These are phyloP conservation scores for Erythrolamprus reginae DNA, from an alignment of 2,113 vertebrate genomes.

Conservation along the genomic window DNA sequence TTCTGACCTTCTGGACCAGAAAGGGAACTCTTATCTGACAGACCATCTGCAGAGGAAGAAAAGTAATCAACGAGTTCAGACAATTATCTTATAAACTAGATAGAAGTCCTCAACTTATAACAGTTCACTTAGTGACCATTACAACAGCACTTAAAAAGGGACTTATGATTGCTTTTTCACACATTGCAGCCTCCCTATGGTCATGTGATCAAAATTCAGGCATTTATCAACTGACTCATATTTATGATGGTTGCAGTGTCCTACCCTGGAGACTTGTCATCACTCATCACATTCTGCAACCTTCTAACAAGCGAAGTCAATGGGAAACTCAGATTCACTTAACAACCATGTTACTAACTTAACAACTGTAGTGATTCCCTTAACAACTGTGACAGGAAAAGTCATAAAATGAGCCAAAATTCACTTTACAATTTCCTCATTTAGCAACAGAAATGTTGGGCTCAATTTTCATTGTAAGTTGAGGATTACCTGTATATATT, in stretches of 20 bases:
- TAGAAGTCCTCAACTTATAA: background rate
- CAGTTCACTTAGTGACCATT: background rate
- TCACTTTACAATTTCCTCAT: background rate
- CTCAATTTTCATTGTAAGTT: background rate
- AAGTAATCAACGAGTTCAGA: constrained; percentile 43
- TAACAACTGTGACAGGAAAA: background rate
- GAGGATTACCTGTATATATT: background rate
- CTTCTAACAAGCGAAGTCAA: background rate
- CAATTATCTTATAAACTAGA: background rate
- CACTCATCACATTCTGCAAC: background rate
- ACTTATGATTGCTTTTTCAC: background rate
- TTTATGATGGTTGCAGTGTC: background rate
- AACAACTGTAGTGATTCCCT: background rate
- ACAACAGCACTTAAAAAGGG: background rate
- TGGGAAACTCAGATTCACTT: background rate
- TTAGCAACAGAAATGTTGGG: background rate
- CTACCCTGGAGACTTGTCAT: background rate
- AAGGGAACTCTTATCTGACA: constrained; percentile 84
- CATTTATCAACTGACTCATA: background rate
- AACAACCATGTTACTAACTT: background rate
- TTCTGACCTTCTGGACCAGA: constrained; percentile 82
- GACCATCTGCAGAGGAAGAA: constrained; percentile 70
- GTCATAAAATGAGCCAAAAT: background rate
- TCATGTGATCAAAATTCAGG: background rate
- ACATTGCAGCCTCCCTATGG: background rate